A percentile compares a stretch with the other conserved stretches of the same genome.
phyloP scores from a whole-genome alignment of 2,797 vertebrate species.

The Cynodonichthys magdalenae region DNA sequence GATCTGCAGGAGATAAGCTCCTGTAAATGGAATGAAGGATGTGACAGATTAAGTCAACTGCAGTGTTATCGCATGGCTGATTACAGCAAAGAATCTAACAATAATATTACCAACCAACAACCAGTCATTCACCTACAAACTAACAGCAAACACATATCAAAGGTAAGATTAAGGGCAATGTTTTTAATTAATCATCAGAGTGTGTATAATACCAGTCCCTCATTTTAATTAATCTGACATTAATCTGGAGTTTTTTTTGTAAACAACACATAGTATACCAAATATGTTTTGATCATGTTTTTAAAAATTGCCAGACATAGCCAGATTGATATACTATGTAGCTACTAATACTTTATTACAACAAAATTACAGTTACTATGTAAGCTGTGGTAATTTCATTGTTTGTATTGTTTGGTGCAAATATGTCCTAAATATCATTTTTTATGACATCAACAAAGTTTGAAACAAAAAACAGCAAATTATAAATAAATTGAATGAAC shows the following conservation, averaged over 20 bases:
- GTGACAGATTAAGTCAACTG: constrained; percentile 25
- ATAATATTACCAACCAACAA: neutral
- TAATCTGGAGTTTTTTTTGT: neutral
- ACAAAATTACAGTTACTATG: too few relatives aligned
- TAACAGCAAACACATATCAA: neutral
- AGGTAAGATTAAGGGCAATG: neutral
- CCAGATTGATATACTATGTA: too few relatives aligned
- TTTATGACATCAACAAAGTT: too few relatives aligned
- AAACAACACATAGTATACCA: too few relatives aligned
- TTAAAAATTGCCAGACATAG: too few relatives aligned
- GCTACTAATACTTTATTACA: too few relatives aligned
- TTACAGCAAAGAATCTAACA: constrained; percentile 3
- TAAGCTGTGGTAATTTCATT: too few relatives aligned
- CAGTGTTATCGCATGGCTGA: constrained; percentile 15
- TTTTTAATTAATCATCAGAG: neutral
- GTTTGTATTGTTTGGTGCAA: too few relatives aligned
- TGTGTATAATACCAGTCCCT: neutral
- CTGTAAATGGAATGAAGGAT: constrained; percentile 58
- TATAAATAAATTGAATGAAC: too few relatives aligned
- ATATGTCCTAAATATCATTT: too few relatives aligned
- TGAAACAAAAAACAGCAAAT: too few relatives aligned
- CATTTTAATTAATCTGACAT: neutral
- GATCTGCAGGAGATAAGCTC: constrained; percentile 64
- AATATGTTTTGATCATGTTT: too few relatives aligned
- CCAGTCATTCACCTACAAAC: neutral